Percentiles rank a stretch among this genome's conserved stretches.
Evolutionary conservation across 2,113 vertebrate species (phyloP).

Genomic region (Antennarius striatus): DNA sequence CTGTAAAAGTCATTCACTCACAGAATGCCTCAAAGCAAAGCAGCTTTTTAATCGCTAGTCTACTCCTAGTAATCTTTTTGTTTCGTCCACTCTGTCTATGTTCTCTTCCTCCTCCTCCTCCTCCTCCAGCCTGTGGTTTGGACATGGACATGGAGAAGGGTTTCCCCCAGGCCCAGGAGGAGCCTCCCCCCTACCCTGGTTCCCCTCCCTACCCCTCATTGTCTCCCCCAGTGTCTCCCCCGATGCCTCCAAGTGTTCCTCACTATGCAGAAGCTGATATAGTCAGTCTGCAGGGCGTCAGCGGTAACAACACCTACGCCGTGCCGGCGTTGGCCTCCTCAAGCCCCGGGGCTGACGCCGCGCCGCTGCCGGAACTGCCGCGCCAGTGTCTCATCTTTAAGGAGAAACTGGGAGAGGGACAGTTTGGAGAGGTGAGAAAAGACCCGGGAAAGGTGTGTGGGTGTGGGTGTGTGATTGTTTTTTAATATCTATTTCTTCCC

Average conservation of each 20-base stretch:
- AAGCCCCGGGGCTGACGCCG: slow-evolving; percentile 78
- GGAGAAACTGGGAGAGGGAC: slow-evolving; percentile 93
- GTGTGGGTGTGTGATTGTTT: neutral
- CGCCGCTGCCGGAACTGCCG: slow-evolving; percentile 86
- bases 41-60: slow-evolving; percentile 6
- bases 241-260: slow-evolving; percentile 85
- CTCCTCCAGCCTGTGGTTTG: slow-evolving; percentile 79
- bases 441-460: neutral
- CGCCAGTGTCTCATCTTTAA: slow-evolving; percentile 89
- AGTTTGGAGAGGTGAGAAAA: slow-evolving; percentile 89
- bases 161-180: slow-evolving; percentile 67
- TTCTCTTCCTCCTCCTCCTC: slow-evolving; percentile 13
- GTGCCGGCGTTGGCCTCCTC: slow-evolving; percentile 85
- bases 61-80: neutral
- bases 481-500: slow-evolving; percentile 2
- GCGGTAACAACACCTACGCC: slow-evolving; percentile 91
- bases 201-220: slow-evolving; percentile 78
- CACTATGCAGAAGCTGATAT: slow-evolving; percentile 95
- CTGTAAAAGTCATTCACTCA: slow-evolving; percentile 2
- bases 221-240: slow-evolving; percentile 74
- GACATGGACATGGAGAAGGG: slow-evolving; percentile 83
- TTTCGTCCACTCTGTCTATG: slow-evolving; percentile 29
- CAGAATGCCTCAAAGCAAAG: neutral
- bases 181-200: slow-evolving; percentile 80
- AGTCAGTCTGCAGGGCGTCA: slow-evolving; percentile 90